Conservation (phyloP, 2,888 invertebrate genomes). For the Eudasyphora cyanicolor region DNA sequence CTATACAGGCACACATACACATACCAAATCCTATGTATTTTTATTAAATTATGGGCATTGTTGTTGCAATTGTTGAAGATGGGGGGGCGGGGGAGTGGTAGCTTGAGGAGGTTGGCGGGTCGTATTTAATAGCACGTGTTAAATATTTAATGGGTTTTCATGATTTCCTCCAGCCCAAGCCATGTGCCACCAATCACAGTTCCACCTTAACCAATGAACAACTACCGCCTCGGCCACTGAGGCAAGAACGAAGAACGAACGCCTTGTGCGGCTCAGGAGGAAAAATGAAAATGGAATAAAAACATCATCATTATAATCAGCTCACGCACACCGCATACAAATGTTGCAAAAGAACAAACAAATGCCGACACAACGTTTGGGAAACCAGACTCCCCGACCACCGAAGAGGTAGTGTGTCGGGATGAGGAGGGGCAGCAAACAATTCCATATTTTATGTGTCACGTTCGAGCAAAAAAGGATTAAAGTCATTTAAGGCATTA, state of each 20-base stretch:
- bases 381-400: background rate
- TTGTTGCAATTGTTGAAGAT: background rate
- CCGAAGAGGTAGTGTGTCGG: background rate
- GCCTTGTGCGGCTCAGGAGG: no score
- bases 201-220: background rate
- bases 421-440: background rate
- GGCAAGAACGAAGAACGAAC: background rate
- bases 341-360: background rate
- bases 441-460: slow-evolving; percentile 26
- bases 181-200: background rate
- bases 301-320: slow-evolving; percentile 27
- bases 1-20: background rate
- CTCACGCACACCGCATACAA: slow-evolving; percentile 41
- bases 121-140: slow-evolving; percentile 21
- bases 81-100: background rate
- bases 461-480: slow-evolving; percentile 37
- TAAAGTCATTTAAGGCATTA: slow-evolving; percentile 27
- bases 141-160: slow-evolving; percentile 19
- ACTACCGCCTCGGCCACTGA: background rate
- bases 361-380: background rate
- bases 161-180: background rate
- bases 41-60: background rate
- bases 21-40: background rate
- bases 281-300: background rate
- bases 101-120: background rate